Base-by-base conservation (phyloP, 64 coral and sea anemone genomes). In the Pachyseris speciosa region DNA sequence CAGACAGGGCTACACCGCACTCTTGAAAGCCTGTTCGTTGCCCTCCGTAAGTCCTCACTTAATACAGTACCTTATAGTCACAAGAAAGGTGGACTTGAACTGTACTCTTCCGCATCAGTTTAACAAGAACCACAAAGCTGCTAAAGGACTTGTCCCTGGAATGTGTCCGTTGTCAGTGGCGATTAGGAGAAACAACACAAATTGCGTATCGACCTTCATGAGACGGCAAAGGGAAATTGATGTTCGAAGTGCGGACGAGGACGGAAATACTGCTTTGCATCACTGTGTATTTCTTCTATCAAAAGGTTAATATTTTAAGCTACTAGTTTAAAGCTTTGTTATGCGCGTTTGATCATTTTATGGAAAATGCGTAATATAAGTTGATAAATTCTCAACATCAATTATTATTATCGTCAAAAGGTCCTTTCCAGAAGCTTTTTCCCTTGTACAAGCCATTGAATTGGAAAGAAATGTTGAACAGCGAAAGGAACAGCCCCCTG, bases 1-100 rank as follows among this genome's bases (percentile, higher is more conserved):
- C 22, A 43, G 33, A 58, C 76, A 80, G 25, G 91, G 91, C 2
- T 93, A 78, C 84, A 93, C 45, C 22, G 91, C 91, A 45, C 84
- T 93, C 15, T 59, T 93, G 0, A 93, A 93, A 47, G 91, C 91
- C 51, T 87, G 91, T 26, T 87, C 91, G 9, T 37, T 93, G 7
- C 63, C 91, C 39, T 25, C 29, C 5, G 79, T 80, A 50, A 93
- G 73, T 41, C 36, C 61, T 77, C 57, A 71, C 59, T 38, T 87
- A 12, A 67, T 93, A 20, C 58, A 64, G 30, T 40, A 87, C 58
- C 84, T 93, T 3, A 93, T 93, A 37, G 69, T 5, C 28, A 9
- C 17, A 19, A 36, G 39, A 87, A 57, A 58, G 49, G 91, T 93
- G 39, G 48, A 93, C 65, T 48, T 93, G 22, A 93, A 93, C 37